Base-by-base conservation (phyloP, 2,797 vertebrate species). In the Alectoris magna region DNA sequence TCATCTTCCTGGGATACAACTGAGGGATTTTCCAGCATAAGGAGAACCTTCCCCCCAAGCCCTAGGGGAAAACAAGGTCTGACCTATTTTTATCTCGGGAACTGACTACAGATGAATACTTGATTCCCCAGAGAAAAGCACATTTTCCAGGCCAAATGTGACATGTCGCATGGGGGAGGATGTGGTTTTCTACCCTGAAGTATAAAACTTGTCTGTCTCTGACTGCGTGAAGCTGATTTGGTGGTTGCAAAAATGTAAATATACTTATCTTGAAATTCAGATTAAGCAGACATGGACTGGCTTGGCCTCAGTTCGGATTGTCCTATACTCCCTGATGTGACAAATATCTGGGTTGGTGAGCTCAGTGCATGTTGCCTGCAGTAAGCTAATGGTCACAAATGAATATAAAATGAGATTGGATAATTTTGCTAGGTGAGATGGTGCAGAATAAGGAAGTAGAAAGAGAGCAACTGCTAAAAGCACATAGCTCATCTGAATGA, bases 71-170 rank as follows among this genome's bases (percentile, higher is more conserved):
- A 92, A 72, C 18, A 36, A 74, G 55, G 38, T 21, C 63, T 93
- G 94, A 91, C 83, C 90, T 91, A 88, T 87, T 92, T 95, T 81
- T 86, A 9, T 67, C 51, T 85, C 67, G 17, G 59, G 56, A 62
- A 16, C 44, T 0, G 27, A 60, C 46, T 86, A 1, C 39, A 90
- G 79, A 84, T 34, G 63, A 88, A 75, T 75, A 23, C 14, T 62
- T 9, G 21, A 5, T 63, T 91, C 82, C 64, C 60, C 51, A 44
- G 84, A 41, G 90, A 41, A 77, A 81, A 88, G 59, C 63, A 75
- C 70, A 31, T 51, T 90, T 89, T 91, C 27, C 59, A 70, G 85
- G 89, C 85, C 70, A 46, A 91, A 21, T 13, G 67, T 69, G 85
- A 46, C 46, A 10, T 7, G 55, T 59, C 69, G 39, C 2, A 0